Base-by-base conservation (phyloP, 2,113 vertebrate genomes). In the Sinocyclocheilus anshuiensis region DNA sequence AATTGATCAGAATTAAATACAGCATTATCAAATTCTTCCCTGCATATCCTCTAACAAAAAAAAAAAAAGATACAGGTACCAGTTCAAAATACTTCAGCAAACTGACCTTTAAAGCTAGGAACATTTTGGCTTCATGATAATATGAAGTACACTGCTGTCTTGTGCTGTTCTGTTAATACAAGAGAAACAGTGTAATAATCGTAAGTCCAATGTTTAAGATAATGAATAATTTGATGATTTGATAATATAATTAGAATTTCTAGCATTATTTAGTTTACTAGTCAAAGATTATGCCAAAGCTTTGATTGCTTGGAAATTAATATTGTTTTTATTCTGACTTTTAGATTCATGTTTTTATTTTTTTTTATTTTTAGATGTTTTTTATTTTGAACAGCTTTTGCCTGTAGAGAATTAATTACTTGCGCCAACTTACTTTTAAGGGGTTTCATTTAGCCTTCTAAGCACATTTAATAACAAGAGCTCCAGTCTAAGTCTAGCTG, bases 401-500 rank as follows among this genome's bases (percentile, higher is more conserved):
- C 39, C 33, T 39, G 26, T 39, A 42, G 22, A 71, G 48, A 63
- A 65, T 71, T 15, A 20, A 39, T 79, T 57, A 48, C 53, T 24
- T n/a, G 4, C 71, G 2, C 57, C 16, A 24, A 78, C 75, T 65
- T 42, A 36, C 24, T 61, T 76, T 42, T 76, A 59, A 79, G 20
- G 33, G 29, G 48, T 53, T 77, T 79, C 3, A 13, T 78, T 39
- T 79, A 55, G 20, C 45, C 6, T 50, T 55, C 65, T 85, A 69
- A 57, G 84, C 45, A 74, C 13, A 75, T 63, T 72, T 75, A 81
- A 75, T 75, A 86, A 55, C 24, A 29, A 29, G 39, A 74, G 53
- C 9, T 75, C 53, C 33, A 59, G 26, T 71, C 16, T 69, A 16
- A 79, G 53, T 48, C 42, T 88, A 48, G 90, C 83, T 89, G 91